Percentiles rank a stretch among this genome's conserved stretches.
Conservation (phyloP, 2,113 vertebrate genomes). For the Eptesicus fuscus region DNA sequence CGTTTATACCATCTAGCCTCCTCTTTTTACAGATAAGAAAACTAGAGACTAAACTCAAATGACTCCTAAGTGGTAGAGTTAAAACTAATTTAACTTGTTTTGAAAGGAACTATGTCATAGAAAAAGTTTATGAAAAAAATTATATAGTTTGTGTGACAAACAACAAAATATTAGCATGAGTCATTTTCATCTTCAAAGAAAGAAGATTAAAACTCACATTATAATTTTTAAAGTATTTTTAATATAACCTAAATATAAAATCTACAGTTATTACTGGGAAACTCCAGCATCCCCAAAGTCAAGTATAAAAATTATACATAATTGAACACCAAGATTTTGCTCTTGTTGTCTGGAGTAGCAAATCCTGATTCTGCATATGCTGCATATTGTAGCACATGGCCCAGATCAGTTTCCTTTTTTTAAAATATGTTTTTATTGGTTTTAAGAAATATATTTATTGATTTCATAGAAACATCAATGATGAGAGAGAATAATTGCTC, state of each 20-base stretch:
- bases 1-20: background rate
- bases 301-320: background rate
- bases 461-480: no score
- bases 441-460: no score
- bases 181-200: background rate
- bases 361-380: background rate
- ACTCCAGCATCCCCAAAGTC: background rate
- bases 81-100: background rate
- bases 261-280: background rate
- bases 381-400: background rate
- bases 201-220: background rate
- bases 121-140: background rate
- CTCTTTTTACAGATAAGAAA: background rate
- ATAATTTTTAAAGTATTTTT: background rate
- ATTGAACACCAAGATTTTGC: background rate
- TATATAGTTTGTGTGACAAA: background rate
- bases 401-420: no score
- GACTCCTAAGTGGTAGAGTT: background rate
- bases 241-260: background rate
- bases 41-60: background rate
- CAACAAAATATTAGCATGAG: background rate
- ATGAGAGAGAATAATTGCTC: no score
- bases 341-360: background rate
- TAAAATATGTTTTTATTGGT: no score
- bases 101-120: background rate